Percentiles rank a stretch among this genome's conserved stretches.
Evolutionary conservation across 2,797 vertebrate genomes (phyloP).

Genomic region (Malacoctenus gilli): DNA sequence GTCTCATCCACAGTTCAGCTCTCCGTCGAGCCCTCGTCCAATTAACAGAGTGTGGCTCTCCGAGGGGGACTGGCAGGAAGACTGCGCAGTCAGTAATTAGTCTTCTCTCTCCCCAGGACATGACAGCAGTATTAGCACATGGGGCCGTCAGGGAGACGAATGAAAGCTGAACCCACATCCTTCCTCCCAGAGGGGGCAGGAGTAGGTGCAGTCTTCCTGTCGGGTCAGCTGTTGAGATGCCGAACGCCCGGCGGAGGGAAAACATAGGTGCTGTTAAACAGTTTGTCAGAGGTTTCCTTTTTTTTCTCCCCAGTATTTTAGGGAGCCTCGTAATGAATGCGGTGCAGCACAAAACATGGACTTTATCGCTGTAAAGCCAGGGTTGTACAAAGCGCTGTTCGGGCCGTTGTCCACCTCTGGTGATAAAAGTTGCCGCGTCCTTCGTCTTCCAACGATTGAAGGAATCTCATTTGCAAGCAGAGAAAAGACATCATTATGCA

Average conservation of each 20-base stretch:
- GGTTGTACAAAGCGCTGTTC: no score
- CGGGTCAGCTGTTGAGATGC: constrained; percentile 34
- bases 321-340: no score
- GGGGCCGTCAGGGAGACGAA: constrained; percentile 54
- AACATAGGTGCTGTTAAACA: constrained; percentile 28
- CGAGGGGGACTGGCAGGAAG: constrained; percentile 70
- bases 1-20: constrained; percentile 56
- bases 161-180: constrained; percentile 69
- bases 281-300: constrained; percentile 3
- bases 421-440: no score
- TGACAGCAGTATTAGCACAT: constrained; percentile 73
- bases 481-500: no score
- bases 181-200: constrained; percentile 57
- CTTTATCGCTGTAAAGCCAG: no score
- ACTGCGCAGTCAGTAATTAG: constrained; percentile 75
- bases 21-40: constrained; percentile 67
- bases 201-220: constrained; percentile 58
- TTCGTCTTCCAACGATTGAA: no score
- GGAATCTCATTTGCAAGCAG: no score
- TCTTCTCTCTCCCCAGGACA: constrained; percentile 71
- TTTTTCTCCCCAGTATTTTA: constrained; percentile 5
- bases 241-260: constrained; percentile 27
- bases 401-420: no score
- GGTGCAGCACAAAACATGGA: no score
- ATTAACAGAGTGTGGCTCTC: constrained; percentile 71